Evolutionary conservation across 2,888 invertebrate genomes (phyloP), one percentile per base, ranked within the genome.

Genomic region (Periphyllus acericola): DNA sequence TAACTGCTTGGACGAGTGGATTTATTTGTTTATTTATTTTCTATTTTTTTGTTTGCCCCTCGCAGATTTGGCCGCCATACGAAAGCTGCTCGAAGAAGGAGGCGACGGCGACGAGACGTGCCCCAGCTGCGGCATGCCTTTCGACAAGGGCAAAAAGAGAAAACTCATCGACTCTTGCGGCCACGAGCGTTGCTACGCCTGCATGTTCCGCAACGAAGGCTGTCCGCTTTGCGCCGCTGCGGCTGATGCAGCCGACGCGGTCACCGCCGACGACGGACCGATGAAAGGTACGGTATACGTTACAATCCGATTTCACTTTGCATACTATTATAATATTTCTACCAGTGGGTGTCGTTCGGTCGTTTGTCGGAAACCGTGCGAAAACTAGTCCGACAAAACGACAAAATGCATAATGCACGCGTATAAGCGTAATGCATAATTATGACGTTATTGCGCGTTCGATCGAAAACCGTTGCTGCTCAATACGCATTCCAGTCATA

Each of bases 101-200:
- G 96, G 94, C 89, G 94, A 94, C 89, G 94, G 94, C 90, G 93
- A 94, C 83, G 94, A 93, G 89, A 91, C 91, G 89, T 96, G 96
- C 92, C 96, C 96, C 90, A 96, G 96, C 92, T 96, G 96, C 93
- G 95, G 95, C 92, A 96, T 97, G 95, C 97, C 97, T 90, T 98
- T 97, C 93, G 98, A 98, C 93, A 97, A 97, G 93, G 98, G 98
- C 92, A 98, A 98, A 93, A 97, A 98, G 93, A 95, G 98, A 92
- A 96, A 96, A 92, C 93, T 98, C 91, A 97, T 98, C 91, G 98
- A 98, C 93, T 95, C 96, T 89, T 98, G 98, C 92, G 98, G 98
- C 90, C 98, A 98, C 94, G 98, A 98, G 92, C 93, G 97, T 89
- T 98, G 98, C 92, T 98, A 98, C 93, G 95, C 97, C 90, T 98